Evolutionary conservation across 1,140 invertebrate species (phyloP), one percentile per base, ranked within the genome.

Genomic region (Drosophila parvula): DNA sequence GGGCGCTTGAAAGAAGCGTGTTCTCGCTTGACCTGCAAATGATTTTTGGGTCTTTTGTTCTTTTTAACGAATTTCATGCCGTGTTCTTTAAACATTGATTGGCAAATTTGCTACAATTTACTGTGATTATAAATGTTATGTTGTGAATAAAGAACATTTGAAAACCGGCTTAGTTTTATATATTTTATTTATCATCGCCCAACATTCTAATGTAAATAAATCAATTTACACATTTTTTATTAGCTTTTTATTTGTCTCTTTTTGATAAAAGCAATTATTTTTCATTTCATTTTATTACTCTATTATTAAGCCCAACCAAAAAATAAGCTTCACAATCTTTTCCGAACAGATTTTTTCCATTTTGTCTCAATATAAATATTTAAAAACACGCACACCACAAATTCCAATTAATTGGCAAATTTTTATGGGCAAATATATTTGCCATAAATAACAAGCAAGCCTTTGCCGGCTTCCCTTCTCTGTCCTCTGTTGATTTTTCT

Each of bases 401-500:
- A 50, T 51, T 67, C 36, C 34, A 58, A 59, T 71, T 48, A 71
- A 71, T 71, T 71, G 64, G 9, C 68, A 18, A 69, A 70, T 47
- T 71, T 65, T 43, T 40, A 68, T 58, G 48, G 56, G 10, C 34
- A 58, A 64, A 76, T 41, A 62, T 60, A 63, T 74, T 69, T 59
- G 55, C 14, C 82, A 81, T 85, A 82, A 85, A 82, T 82, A 86
- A 86, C 60, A 58, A 58, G 68, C 51, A 75, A 76, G 74, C 71
- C 51, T 74, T 74, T 30, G 22, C 22, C 6, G 36, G 50, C 34
- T 22, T 16, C 30, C 32, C 38, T 45, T 16, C 14, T 45, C 27
- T 47, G 4, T 27, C 50, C 18, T 41, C 28, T 79, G 44, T 79
- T 63, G 63, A 60, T 59, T 79, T 79, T 82, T 28, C 16, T 30